Percentiles rank a stretch among this genome's conserved stretches.
Evolutionary conservation across 1,140 invertebrate species (phyloP).

Genomic region (Heliconius melpomene): DNA sequence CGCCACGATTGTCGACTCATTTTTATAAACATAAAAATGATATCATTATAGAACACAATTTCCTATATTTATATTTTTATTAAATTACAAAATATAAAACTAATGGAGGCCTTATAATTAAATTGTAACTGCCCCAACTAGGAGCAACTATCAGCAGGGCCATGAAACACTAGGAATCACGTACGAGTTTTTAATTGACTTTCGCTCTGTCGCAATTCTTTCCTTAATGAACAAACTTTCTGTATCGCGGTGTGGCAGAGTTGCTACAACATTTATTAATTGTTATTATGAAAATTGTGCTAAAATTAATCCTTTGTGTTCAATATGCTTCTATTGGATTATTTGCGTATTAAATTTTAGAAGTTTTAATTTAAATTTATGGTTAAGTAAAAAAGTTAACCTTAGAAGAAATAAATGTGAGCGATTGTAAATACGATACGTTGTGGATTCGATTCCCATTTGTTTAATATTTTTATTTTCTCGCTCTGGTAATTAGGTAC

Average conservation of each 20-base stretch:
- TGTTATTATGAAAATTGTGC: background rate
- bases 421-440: too few species aligned
- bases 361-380: background rate
- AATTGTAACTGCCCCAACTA: slow-evolving; percentile 22
- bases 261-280: slow-evolving; percentile 10
- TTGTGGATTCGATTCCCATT: too few species aligned
- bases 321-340: background rate
- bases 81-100: slow-evolving; percentile 17
- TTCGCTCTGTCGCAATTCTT: slow-evolving; percentile 27
- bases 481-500: too few species aligned
- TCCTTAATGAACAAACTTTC: slow-evolving; percentile 17
- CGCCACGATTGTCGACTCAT: too few species aligned
- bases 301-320: background rate
- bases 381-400: too few species aligned
- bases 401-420: too few species aligned
- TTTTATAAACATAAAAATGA: background rate
- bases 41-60: background rate
- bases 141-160: background rate
- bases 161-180: slow-evolving; percentile 29
- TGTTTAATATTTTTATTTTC: too few species aligned
- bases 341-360: background rate
- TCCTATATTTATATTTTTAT: background rate
- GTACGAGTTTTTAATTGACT: slow-evolving; percentile 34
- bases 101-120: slow-evolving; percentile 23
- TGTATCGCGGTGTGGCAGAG: background rate